phyloP scores from a whole-genome alignment of 2,888 invertebrate species.

The Ichneumoninae sp. region DNA sequence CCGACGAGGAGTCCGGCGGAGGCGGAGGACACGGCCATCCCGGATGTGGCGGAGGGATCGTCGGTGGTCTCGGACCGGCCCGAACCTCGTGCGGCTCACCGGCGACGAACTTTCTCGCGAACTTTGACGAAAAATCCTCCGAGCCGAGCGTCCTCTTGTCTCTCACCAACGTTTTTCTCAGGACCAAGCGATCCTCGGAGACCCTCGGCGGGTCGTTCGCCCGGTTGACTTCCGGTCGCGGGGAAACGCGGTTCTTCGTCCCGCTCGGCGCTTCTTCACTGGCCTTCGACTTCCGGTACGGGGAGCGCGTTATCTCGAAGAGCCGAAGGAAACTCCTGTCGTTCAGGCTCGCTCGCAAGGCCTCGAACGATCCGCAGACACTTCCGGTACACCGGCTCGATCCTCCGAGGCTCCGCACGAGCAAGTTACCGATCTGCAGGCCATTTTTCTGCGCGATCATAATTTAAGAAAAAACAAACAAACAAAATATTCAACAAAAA shows the following conservation, averaged over 20 bases:
- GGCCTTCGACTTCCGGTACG: background rate
- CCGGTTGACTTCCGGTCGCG: background rate
- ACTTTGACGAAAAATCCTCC: conserved; percentile 9
- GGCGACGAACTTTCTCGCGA: background rate
- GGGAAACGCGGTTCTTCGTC: background rate
- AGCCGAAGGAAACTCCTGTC: background rate
- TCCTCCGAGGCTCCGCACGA: background rate
- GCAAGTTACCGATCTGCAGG: conserved; percentile 11
- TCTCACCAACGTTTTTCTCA: conserved; percentile 3
- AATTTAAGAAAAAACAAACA: background rate
- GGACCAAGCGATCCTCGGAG: conserved; percentile 10
- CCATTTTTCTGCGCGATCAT: conserved; percentile 25
- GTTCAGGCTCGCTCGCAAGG: background rate
- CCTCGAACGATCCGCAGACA: background rate
- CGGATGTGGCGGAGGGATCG: conserved; percentile 19
- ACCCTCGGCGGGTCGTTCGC: conserved; percentile 24
- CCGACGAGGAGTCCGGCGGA: background rate
- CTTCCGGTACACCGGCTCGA: background rate
- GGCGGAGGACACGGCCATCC: conserved; percentile 13
- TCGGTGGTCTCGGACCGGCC: conserved; percentile 11
- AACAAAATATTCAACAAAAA: background rate
- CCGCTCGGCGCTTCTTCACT: background rate
- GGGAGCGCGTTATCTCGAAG: conserved; percentile 2
- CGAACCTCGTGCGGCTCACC: background rate
- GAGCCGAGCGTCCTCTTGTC: conserved; percentile 8